Percentiles rank a stretch among this genome's conserved stretches.
These are phyloP conservation scores for Plutomurus gul DNA, from an alignment of 1,140 invertebrate genomes.

Conservation along the genomic window DNA sequence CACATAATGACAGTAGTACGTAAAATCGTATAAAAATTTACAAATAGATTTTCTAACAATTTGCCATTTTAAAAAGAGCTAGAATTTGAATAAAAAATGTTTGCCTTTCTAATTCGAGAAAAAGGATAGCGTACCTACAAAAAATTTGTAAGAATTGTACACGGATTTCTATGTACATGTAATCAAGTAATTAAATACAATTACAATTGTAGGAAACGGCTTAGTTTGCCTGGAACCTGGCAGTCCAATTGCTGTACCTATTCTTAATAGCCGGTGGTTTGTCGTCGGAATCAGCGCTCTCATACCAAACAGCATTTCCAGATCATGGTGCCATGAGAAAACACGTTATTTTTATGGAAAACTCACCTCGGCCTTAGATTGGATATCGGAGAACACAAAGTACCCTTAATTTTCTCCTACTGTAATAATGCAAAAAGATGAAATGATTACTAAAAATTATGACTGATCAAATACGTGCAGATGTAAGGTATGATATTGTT, in stretches of 20 bases:
- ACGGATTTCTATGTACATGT: background rate
- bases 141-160: too few relatives aligned
- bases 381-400: constrained; percentile 19
- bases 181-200: background rate
- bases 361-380: background rate
- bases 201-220: background rate
- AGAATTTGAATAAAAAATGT: too few relatives aligned
- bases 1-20: background rate
- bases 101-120: too few relatives aligned
- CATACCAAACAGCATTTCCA: background rate
- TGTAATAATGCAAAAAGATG: background rate
- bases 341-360: constrained; percentile 15
- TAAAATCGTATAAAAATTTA: too few relatives aligned
- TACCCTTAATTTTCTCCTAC: too few relatives aligned
- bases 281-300: background rate
- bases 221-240: background rate
- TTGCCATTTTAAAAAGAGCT: too few relatives aligned
- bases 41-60: too few relatives aligned
- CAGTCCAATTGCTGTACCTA: background rate
- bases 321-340: background rate
- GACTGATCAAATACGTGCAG: background rate
- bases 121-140: too few relatives aligned
- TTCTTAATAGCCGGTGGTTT: background rate
- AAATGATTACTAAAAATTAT: background rate
- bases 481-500: background rate